These are phyloP conservation scores for Lasioglossum zephyrum DNA, from an alignment of 2,888 invertebrate species.

Conservation along the genomic window DNA sequence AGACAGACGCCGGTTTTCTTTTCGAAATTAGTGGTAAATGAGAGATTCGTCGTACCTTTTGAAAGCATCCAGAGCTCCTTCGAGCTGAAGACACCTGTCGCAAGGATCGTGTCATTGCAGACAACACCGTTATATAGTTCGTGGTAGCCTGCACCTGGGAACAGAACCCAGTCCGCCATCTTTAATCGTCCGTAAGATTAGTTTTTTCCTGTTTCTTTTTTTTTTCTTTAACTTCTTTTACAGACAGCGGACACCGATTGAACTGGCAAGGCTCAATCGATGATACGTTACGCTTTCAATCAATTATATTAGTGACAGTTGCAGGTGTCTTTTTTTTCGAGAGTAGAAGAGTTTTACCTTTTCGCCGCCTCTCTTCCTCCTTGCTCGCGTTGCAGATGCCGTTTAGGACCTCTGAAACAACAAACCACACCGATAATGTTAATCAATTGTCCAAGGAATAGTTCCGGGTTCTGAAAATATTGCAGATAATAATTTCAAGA, in stretches of 20 bases:
- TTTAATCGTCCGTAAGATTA: slow-evolving; percentile 46
- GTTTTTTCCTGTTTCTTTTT: background rate
- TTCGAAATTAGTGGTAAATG: slow-evolving; percentile 30
- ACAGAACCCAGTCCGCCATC: slow-evolving; percentile 81
- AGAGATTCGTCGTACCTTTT: slow-evolving; percentile 89
- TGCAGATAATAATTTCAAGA: background rate
- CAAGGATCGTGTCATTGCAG: slow-evolving; percentile 99
- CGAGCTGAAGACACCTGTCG: slow-evolving; percentile 99
- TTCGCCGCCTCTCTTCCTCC: slow-evolving; percentile 83
- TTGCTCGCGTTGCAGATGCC: slow-evolving; percentile 83
- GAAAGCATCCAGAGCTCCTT: slow-evolving; percentile 99
- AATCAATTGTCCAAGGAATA: background rate
- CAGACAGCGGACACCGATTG: background rate
- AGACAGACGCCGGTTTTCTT: slow-evolving; percentile 1
- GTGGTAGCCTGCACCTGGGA: slow-evolving; percentile 87
- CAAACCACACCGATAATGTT: slow-evolving; percentile 62
- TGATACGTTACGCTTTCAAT: background rate
- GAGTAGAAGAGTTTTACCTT: slow-evolving; percentile 75
- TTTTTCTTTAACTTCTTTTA: background rate
- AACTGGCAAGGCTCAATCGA: slow-evolving; percentile 6
- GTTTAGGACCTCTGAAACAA: slow-evolving; percentile 83
- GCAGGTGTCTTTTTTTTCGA: background rate
- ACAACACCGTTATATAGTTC: slow-evolving; percentile 99
- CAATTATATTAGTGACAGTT: background rate
- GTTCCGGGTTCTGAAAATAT: background rate